Evolutionary conservation across 2,797 vertebrate species (phyloP), one percentile per base, ranked within the genome.

Genomic region (Siniperca obscura): DNA sequence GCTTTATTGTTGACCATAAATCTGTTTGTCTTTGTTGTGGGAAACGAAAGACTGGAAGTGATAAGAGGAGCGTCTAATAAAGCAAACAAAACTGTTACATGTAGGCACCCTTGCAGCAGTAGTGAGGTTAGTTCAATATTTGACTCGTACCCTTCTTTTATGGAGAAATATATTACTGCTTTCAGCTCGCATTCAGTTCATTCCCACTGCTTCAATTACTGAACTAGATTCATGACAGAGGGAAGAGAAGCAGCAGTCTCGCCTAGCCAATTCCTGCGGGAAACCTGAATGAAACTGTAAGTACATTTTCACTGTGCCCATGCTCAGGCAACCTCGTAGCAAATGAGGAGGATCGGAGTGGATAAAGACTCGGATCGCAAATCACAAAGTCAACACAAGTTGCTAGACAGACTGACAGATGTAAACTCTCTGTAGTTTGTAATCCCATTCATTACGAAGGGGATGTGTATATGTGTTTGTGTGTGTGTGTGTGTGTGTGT

Each of bases 241-340:
- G 27, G 25, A 81, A 38, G 68, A 86, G 76, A 85, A 25, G 59
- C 7, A 2, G 66, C 57, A 40, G 73, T 70, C 56, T 84, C 17
- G 21, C 52, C 13, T 12, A 19, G 38, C 34, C 22, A 36, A n/a
- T 74, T 87, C 88, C 86, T 78, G 65, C 1, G 66, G 84, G 82
- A 84, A 85, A 82, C 64, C 69, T 71, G 84, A 83, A 83, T 70
- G 73, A 85, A 85, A 87, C 17, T 82, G 70, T 78, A 80, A 88
- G 78, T 81, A 78, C 72, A 77, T 87, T 76, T 85, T 83, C 59
- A 62, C 60, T 11, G 78, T 36, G 62, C 76, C 71, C 76, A 16
- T 61, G 56, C 67, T 72, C 73, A 30, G 80, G 73, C 78, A 62
- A 77, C 67, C 46, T 70, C 67, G 13, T 2, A 82, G 67, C 73